Conservation (phyloP, 2,113 vertebrate genomes). For the Odontophorus gujanensis region DNA sequence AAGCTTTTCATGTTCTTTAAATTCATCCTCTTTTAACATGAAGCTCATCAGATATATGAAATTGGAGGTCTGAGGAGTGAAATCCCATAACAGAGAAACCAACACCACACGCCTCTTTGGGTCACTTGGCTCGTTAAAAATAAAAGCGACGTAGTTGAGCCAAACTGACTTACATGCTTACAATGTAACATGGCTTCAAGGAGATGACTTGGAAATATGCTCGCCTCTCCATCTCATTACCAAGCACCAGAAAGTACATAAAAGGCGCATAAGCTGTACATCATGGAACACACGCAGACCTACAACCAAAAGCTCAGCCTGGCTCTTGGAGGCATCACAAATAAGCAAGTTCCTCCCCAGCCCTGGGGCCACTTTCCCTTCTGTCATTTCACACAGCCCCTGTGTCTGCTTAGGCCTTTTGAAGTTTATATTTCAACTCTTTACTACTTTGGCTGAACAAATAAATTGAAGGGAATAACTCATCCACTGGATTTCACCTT, state of each 20-base stretch:
- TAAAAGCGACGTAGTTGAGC: not conserved
- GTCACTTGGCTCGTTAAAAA: not conserved
- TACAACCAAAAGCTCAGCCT: not conserved
- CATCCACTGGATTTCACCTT: not conserved
- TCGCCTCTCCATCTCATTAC: no score
- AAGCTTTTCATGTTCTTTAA: not conserved
- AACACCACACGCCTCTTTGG: not conserved
- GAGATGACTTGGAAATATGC: not conserved
- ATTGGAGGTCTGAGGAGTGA: not conserved
- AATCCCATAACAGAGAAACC: not conserved
- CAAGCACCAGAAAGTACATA: not conserved
- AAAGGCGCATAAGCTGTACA: no score
- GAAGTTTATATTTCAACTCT: not conserved
- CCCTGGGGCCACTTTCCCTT: not conserved
- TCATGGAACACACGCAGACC: not conserved
- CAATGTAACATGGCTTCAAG: fast-evolving
- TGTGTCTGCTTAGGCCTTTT: not conserved
- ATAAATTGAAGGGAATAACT: not conserved
- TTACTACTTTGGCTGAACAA: not conserved
- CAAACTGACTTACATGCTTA: not conserved
- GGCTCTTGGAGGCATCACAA: not conserved
- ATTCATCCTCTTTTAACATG: not conserved
- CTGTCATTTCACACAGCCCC: not conserved
- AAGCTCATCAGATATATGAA: not conserved
- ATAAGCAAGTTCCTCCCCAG: not conserved